Conservation (phyloP, 2,888 invertebrate species). For the Tiliacea citrago region DNA sequence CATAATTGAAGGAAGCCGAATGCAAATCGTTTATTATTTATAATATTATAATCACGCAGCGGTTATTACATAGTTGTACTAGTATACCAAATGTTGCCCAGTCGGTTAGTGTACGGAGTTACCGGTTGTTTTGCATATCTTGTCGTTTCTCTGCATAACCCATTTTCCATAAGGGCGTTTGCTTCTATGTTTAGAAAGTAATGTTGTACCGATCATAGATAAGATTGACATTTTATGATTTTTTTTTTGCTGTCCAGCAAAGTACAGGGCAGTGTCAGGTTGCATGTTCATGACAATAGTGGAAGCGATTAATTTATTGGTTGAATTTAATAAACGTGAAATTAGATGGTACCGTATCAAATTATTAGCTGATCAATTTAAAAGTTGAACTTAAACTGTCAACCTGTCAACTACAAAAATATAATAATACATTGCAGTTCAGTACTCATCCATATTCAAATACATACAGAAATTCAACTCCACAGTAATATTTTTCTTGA, state of each 20-base stretch:
- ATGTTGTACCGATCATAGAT: conserved; percentile 45
- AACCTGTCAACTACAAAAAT: conserved; percentile 5
- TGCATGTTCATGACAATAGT: conserved; percentile 7
- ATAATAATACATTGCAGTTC: conserved; percentile 9
- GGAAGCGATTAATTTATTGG: conserved; percentile 23
- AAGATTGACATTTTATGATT: conserved; percentile 8
- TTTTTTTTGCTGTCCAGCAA: neutral
- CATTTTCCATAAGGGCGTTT: conserved; percentile 61
- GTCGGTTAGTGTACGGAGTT: conserved; percentile 42
- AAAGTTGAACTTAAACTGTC: conserved; percentile 11
- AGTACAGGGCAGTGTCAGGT: conserved; percentile 16
- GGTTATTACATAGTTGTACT: conserved; percentile 61
- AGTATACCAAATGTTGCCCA: conserved; percentile 62
- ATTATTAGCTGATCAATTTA: neutral
- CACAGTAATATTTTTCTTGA: conserved; percentile 23
- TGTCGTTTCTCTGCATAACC: conserved; percentile 59
- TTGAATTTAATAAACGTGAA: conserved; percentile 5
- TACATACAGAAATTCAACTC: conserved; percentile 15
- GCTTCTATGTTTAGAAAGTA: conserved; percentile 60
- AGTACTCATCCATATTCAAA: conserved; percentile 14
- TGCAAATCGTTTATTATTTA: conserved; percentile 84
- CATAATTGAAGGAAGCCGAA: conserved; percentile 78
- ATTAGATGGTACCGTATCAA: neutral
- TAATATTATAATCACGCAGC: conserved; percentile 79
- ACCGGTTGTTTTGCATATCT: conserved; percentile 71